Evolutionary conservation across 30 jellyfish, hydroid and myxozoan species (phyloP).

Genomic region (Hydractinia symbiolongicarpus): DNA sequence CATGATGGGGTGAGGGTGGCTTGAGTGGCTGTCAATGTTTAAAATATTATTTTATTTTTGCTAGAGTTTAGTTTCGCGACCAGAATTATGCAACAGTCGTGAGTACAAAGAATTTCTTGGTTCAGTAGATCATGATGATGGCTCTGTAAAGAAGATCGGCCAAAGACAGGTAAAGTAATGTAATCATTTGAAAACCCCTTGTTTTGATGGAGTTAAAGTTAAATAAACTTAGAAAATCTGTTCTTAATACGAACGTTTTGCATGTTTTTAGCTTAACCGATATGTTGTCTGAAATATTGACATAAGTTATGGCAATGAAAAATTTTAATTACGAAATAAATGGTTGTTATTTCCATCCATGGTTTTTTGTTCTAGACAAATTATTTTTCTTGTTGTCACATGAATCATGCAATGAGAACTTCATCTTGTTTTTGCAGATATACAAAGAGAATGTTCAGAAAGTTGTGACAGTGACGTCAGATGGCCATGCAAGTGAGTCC

Average conservation of each 20-base stretch:
- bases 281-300: too few relatives aligned
- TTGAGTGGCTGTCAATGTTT: neutral
- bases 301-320: too few relatives aligned
- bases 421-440: neutral
- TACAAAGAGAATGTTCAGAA: neutral
- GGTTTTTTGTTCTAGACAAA: too few relatives aligned
- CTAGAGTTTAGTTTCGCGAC: slow-evolving; percentile 92
- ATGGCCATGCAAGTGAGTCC: too few relatives aligned
- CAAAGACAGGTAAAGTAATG: slow-evolving; percentile 52
- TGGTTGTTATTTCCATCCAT: too few relatives aligned
- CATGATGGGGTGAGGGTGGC: neutral
- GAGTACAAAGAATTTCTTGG: slow-evolving; percentile 92
- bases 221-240: too few relatives aligned
- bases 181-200: neutral
- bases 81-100: slow-evolving; percentile 86
- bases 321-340: too few relatives aligned
- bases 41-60: neutral
- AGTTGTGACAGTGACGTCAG: neutral
- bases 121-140: slow-evolving; percentile 76
- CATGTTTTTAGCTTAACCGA: too few relatives aligned
- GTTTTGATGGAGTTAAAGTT: too few relatives aligned
- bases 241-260: too few relatives aligned
- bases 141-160: slow-evolving; percentile 41
- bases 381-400: too few relatives aligned
- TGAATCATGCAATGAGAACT: too few relatives aligned